Conservation (phyloP, 2,113 vertebrate genomes). For the Anarhynchus alexandrinus region DNA sequence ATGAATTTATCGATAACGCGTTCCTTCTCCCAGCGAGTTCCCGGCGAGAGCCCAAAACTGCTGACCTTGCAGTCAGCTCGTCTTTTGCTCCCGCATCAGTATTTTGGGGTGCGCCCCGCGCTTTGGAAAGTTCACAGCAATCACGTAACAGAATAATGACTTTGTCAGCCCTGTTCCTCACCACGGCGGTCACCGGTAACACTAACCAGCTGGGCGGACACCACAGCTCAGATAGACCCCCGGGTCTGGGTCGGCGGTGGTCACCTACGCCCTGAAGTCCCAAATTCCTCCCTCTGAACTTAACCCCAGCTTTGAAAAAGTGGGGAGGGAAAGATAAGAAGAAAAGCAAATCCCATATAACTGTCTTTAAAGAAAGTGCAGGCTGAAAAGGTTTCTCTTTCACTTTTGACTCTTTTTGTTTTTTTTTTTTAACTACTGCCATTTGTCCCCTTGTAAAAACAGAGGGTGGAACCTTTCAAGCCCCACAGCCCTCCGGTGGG, state of each 20-base stretch:
- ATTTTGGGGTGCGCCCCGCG: neutral
- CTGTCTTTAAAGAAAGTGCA: neutral
- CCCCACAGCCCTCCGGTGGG: neutral
- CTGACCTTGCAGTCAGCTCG: neutral
- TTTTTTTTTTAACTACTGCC: neutral
- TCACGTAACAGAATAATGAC: neutral
- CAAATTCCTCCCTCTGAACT: conserved; percentile 31
- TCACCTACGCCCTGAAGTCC: neutral
- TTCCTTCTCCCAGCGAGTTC: neutral
- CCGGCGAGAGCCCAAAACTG: neutral
- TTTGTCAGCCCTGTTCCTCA: neutral
- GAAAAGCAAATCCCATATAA: neutral
- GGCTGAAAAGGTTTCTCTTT: neutral
- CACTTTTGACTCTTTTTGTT: neutral
- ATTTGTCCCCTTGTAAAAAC: conserved; percentile 49
- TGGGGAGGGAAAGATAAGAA: neutral
- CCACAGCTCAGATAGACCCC: neutral
- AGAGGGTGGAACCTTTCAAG: neutral
- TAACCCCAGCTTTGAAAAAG: conserved; percentile 40
- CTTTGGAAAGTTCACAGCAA: neutral
- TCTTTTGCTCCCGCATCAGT: neutral
- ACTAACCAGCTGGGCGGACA: neutral
- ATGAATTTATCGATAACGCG: accelerated
- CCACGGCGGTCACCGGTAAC: neutral
- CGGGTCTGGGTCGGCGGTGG: neutral